These are phyloP conservation scores for Tenthredo notha DNA, from an alignment of 2,888 invertebrate genomes.

Conservation along the genomic window DNA sequence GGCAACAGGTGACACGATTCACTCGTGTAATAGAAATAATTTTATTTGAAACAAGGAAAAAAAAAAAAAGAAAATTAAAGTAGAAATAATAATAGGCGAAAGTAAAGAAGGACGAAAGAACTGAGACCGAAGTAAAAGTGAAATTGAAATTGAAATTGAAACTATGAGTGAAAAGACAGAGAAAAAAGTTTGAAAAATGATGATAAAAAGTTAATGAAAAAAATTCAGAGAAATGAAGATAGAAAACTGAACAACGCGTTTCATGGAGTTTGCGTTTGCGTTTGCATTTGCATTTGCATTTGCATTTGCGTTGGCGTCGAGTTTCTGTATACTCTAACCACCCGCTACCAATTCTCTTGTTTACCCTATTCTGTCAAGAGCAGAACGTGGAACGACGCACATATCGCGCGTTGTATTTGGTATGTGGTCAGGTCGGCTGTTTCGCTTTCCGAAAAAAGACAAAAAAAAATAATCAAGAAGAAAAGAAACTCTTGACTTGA, in stretches of 20 bases:
- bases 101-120: not conserved
- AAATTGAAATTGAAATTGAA: not conserved
- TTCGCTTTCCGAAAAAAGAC: not conserved
- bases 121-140: not conserved
- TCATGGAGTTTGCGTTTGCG: not conserved
- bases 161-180: not conserved
- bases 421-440: not conserved
- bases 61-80: not conserved
- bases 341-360: conserved; percentile 7
- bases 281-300: not conserved
- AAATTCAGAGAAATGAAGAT: not conserved
- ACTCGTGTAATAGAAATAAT: not conserved
- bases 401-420: not conserved
- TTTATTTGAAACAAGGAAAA: not conserved
- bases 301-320: not conserved
- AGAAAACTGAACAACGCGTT: not conserved
- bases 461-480: not conserved
- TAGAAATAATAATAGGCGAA: not conserved
- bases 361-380: conserved; percentile 35
- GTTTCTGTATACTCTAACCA: conserved; percentile 21
- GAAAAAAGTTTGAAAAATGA: not conserved
- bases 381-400: not conserved
- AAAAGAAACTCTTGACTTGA: not conserved
- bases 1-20: not conserved
- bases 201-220: not conserved